Evolutionary conservation across 1,140 invertebrate genomes (phyloP).

Genomic region (Tigriopus japonicus): DNA sequence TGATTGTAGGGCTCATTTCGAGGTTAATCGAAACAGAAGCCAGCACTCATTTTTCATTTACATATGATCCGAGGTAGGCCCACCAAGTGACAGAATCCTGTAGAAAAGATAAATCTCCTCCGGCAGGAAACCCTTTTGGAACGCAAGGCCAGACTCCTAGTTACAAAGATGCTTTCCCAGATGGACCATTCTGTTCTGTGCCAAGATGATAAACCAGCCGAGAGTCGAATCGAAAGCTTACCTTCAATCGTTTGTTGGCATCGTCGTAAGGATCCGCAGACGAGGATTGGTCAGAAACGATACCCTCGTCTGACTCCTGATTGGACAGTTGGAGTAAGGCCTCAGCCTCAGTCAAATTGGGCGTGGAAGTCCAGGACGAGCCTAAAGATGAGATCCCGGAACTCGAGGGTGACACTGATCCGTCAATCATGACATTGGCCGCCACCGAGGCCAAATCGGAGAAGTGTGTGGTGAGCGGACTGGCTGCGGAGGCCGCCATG

Average conservation of each 20-base stretch:
- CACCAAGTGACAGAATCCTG: too few species aligned
- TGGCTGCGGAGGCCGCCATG: not conserved
- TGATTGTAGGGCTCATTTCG: too few species aligned
- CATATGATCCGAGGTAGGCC: too few species aligned
- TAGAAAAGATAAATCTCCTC: too few species aligned
- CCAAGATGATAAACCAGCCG: too few species aligned
- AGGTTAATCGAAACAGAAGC: too few species aligned
- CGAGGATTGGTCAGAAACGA: slow-evolving; percentile 10
- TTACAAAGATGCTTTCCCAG: too few species aligned
- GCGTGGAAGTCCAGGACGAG: slow-evolving; percentile 11
- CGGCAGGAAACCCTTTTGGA: too few species aligned
- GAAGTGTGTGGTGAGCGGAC: slow-evolving; percentile 1
- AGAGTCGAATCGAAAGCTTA: not conserved
- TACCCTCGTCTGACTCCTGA: slow-evolving; percentile 12
- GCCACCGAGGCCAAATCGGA: not conserved
- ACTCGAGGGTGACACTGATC: slow-evolving; percentile 42
- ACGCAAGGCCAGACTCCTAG: too few species aligned
- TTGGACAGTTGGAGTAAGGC: slow-evolving; percentile 12
- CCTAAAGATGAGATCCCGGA: slow-evolving; percentile 10
- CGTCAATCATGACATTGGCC: slow-evolving; percentile 39
- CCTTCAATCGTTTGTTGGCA: slow-evolving; percentile 4
- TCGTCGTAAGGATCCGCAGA: not conserved
- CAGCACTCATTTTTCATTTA: too few species aligned
- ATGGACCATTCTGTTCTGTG: too few species aligned
- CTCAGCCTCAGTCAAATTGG: slow-evolving; percentile 7